Percentiles rank a stretch among this genome's conserved stretches.
phyloP scores from a whole-genome alignment of 2,888 invertebrate genomes.

The Phyllotreta striolata region DNA sequence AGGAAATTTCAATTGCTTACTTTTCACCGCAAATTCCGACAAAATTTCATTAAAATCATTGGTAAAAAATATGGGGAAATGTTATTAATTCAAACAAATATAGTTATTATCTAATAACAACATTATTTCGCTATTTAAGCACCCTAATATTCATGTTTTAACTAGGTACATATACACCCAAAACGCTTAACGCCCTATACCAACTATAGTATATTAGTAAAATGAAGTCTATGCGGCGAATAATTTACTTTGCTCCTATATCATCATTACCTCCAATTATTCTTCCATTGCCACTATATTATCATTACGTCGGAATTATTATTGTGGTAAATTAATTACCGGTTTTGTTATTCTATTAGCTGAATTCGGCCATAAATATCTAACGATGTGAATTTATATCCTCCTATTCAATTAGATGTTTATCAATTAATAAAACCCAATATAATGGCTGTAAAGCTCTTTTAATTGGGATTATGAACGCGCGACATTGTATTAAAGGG shows the following conservation, averaged over 20 bases:
- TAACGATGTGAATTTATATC: slow-evolving; percentile 31
- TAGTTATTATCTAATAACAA: too few relatives aligned
- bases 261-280: slow-evolving; percentile 27
- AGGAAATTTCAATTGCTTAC: too few relatives aligned
- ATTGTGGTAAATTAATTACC: slow-evolving; percentile 38
- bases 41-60: too few relatives aligned
- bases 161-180: too few relatives aligned
- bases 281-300: slow-evolving; percentile 33
- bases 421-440: slow-evolving; percentile 38
- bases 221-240: slow-evolving; percentile 17
- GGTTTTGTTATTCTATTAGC: slow-evolving; percentile 38
- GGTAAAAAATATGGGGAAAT: too few relatives aligned
- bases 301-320: slow-evolving; percentile 36
- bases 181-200: too few relatives aligned
- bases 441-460: slow-evolving; percentile 34
- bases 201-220: not conserved
- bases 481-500: slow-evolving; percentile 32
- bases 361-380: slow-evolving; percentile 40
- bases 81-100: too few relatives aligned
- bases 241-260: slow-evolving; percentile 17
- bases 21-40: too few relatives aligned
- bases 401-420: slow-evolving; percentile 38
- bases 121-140: too few relatives aligned
- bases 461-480: slow-evolving; percentile 35
- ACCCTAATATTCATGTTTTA: too few relatives aligned